A percentile compares a stretch with the other conserved stretches of the same genome.
These are phyloP conservation scores for Numida meleagris DNA, from an alignment of 2,113 vertebrate genomes.

Conservation along the genomic window DNA sequence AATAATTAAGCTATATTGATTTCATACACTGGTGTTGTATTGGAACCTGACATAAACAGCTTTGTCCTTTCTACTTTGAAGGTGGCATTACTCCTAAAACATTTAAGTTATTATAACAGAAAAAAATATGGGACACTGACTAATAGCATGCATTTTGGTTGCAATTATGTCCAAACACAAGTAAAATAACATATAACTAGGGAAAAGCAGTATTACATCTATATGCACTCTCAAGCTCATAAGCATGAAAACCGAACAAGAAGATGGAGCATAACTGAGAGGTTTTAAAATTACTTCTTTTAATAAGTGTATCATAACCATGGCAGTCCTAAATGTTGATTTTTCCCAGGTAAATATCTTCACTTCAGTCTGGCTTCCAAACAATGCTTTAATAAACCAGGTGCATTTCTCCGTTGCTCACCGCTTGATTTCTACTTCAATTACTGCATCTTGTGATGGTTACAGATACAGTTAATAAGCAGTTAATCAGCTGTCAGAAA, in stretches of 20 bases:
- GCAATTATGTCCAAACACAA: not conserved
- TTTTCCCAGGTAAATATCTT: not conserved
- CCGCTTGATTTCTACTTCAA: not conserved
- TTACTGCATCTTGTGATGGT: not conserved
- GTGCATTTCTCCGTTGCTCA: not conserved
- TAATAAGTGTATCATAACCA: not conserved
- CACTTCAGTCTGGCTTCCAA: not conserved
- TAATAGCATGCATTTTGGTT: not conserved
- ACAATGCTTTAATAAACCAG: not conserved
- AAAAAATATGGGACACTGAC: not conserved
- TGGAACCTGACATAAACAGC: not conserved
- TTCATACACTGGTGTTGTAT: not conserved
- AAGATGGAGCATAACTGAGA: not conserved
- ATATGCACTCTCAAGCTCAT: not conserved
- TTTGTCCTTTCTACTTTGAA: conserved; percentile 1
- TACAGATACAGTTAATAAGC: not conserved
- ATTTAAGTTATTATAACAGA: not conserved
- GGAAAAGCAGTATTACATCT: not conserved
- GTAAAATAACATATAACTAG: not conserved
- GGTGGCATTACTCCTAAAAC: not conserved
- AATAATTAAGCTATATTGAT: not conserved
- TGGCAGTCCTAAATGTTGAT: not conserved
- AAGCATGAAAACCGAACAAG: not conserved
- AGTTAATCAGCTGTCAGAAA: conserved; percentile 33
- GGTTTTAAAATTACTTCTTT: not conserved